Evolutionary conservation across 2,113 vertebrate genomes (phyloP), one percentile per base, ranked within the genome.

Genomic region (Nyctereutes procyonoides): DNA sequence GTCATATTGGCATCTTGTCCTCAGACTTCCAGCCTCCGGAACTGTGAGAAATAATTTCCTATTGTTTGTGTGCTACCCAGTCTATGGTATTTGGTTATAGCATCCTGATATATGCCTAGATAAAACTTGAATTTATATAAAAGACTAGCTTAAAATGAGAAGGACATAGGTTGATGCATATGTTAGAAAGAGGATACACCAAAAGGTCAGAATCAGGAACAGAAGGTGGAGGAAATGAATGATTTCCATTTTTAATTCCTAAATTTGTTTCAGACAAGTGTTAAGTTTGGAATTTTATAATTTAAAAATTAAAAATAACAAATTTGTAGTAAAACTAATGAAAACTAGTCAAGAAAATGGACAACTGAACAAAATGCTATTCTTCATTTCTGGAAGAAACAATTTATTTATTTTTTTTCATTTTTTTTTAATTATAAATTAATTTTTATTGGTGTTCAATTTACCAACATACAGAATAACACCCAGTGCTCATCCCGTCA

Each of bases 51-150:
- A 51, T 43, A 84, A 58, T 58, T 35, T 65, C 48, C 82, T 87
- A 1, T 84, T 77, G 30, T 67, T 58, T 77, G n/a, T 67, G 60
- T n/a, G 13, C 53, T 76, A 76, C 15, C 22, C 58, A 76, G 48
- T 76, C 17, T 38, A 19, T 16, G 20, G n/a, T 77, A 48, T n/a
- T 86, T 51, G 56, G 28, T 83, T 48, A 65, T 35, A 71, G 30
- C 16, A 81, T 53, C 56, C 38, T 71, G 38, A 77, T 8, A 63
- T 15, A 79, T 30, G 28, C 30, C 55, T 81, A 88, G 35, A 73
- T 62, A 95, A 86, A 95, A 77, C 2, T 55, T 93, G n/a, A 77
- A 73, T 14, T 96, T 96, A 83, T 55, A 71, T 77, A 55, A 77
- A 84, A n/a, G 65, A 80, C 43, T 77, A 56, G 30, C 9, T 76